These are phyloP conservation scores for Leucania comma DNA, from an alignment of 2,888 invertebrate species.

Conservation along the genomic window DNA sequence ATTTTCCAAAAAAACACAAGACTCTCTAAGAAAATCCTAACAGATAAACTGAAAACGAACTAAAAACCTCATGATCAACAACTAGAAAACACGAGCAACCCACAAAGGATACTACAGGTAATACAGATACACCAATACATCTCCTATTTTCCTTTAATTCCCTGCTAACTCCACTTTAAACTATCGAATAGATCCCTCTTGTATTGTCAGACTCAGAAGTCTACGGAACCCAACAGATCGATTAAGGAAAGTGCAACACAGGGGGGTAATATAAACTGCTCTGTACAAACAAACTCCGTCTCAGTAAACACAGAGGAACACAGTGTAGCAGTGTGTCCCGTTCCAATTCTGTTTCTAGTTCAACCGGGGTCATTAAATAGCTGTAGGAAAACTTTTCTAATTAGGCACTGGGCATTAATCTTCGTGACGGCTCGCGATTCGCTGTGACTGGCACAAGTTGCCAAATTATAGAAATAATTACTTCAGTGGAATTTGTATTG, in stretches of 20 bases:
- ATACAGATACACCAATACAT: background rate
- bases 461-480: conserved; percentile 81
- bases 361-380: conserved; percentile 79
- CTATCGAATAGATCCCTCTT: conserved; percentile 38
- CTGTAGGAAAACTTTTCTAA: conserved; percentile 86
- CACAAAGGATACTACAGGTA: conserved; percentile 15
- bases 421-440: conserved; percentile 80
- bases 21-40: background rate
- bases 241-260: conserved; percentile 58
- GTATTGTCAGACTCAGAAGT: conserved; percentile 35
- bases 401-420: conserved; percentile 86
- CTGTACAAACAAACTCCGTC: conserved; percentile 37
- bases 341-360: conserved; percentile 67
- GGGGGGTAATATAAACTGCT: conserved; percentile 32
- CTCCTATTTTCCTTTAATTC: conserved; percentile 41
- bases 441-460: conserved; percentile 82
- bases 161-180: conserved; percentile 28
- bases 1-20: too few species aligned
- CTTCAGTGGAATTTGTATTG: conserved; percentile 65
- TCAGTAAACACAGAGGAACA: conserved; percentile 49
- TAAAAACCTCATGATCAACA: background rate
- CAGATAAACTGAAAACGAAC: background rate
- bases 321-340: conserved; percentile 59
- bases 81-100: background rate
- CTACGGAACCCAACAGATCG: conserved; percentile 44